A percentile compares a stretch with the other conserved stretches of the same genome.
Evolutionary conservation across 2,888 invertebrate genomes (phyloP).

Genomic region (Frankliniella fusca): DNA sequence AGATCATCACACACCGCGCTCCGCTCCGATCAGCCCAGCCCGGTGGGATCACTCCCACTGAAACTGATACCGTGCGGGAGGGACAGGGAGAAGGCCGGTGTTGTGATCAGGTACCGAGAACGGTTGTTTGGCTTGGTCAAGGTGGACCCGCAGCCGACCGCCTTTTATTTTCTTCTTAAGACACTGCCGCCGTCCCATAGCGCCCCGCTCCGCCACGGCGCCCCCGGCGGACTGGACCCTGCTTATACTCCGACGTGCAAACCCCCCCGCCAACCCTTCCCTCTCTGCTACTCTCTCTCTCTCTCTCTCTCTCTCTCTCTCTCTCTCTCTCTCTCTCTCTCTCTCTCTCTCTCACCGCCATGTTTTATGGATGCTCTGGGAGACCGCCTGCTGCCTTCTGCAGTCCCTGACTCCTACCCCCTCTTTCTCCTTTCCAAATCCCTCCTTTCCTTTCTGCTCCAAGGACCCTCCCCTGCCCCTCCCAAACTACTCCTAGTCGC

Average conservation of each 20-base stretch:
- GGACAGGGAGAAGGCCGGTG: neutral
- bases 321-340: neutral
- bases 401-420: neutral
- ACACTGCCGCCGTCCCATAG: neutral
- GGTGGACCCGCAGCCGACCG: neutral
- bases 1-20: no score
- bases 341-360: neutral
- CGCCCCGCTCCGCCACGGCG: no score
- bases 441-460: no score
- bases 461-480: no score
- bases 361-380: conserved; percentile 16
- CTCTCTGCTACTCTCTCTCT: neutral
- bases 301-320: neutral
- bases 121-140: no score
- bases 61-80: neutral
- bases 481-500: no score
- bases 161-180: neutral
- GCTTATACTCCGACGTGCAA: no score
- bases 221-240: no score
- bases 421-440: neutral
- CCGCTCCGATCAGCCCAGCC: no score
- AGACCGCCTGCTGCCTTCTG: neutral
- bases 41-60: no score
- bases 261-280: neutral
- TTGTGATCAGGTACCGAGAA: no score